Evolutionary conservation across 2,113 vertebrate species (phyloP), one percentile per base, ranked within the genome.

Genomic region (Misgurnus anguillicaudatus): DNA sequence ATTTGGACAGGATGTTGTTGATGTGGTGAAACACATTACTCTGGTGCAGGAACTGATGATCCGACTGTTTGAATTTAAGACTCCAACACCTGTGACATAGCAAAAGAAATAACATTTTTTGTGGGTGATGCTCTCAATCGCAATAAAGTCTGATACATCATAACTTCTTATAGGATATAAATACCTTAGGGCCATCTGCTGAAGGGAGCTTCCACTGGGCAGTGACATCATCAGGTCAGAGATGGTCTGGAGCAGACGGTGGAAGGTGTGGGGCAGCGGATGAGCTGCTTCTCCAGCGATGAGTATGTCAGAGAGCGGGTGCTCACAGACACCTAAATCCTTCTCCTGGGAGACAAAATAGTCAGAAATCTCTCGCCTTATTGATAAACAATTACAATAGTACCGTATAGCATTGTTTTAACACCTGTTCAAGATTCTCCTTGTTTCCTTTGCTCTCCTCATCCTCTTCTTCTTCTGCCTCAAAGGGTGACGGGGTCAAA

Each of bases 191-290:
- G 98, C 98, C 98, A 99, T 99, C 85, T 99, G 98, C 80, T 99
- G 98, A 78, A 99, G 91, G 21, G 98, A 95, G 86, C 97, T 99
- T 61, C 98, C 98, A 83, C 97, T 94, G 36, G 98, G 98, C 67
- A 99, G 95, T 57, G 97, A 98, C 98, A 99, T 99, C 97, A 99
- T 99, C 39, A 99, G 95, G 82, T 99, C 98, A n/a, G 98, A 99
- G 90, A 99, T 98, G 36, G 98, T 99, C 87, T 99, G 98, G 5
- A 99, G 96, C 31, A 99, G 93, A 61, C 96, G 95, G 85, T 99
- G 98, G 78, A 99, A 99, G 6, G 97, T 98, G 86, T 99, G 96
- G 13, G 98, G 98, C 11, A 99, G 91, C 4, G 97, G 98, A 82
- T 99, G 97, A 73, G 98, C 97, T 0, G 97, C 97, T 87, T 99